Evolutionary conservation across 2,888 invertebrate species (phyloP), one percentile per base, ranked within the genome.

Genomic region (Acanthosoma haemorrhoidale): DNA sequence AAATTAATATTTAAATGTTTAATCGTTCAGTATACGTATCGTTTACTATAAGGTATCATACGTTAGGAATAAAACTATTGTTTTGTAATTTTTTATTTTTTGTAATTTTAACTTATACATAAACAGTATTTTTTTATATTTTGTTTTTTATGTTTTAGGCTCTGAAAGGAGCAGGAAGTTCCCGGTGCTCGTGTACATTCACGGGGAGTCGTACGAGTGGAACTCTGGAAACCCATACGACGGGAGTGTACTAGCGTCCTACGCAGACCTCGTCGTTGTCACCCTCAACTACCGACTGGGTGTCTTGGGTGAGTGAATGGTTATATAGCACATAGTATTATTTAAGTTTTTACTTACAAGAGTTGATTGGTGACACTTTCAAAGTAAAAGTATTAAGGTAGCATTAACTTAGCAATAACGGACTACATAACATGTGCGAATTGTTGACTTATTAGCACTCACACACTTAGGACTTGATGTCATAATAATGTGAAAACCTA

Each of bases 141-240:
- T 18, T 34, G 41, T 38, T n/a, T 13, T 13, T 63, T 72, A 11
- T 73, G 71, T 75, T 75, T n/a, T 74, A 76, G 76, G 75, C 39
- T 63, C 70, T 43, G 72, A 72, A 51, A 41, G 74, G 67, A 66
- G 73, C 32, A 60, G 71, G 75, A 86, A 88, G 78, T 91, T 90
- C 80, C 94, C 96, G 21, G 96, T 96, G 71, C 86, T 97, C 79
- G 93, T 97, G 64, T 95, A 94, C 83, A 90, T 97, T 72, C 96
- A 96, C 79, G 96, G 96, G 3, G 94, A 82, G 86, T 95, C 94
- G 77, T 96, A 95, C 83, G 96, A 96, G 79, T 96, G 96, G 92
- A 96, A 96, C 80, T 94, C 96, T 63, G 98, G 98, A 64, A 98
- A 97, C 82, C 94, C 96, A 0, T 98, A 97, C 83, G 98, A 99